A percentile compares a stretch with the other conserved stretches of the same genome.
Evolutionary conservation across 1,140 invertebrate species (phyloP).

Genomic region (Pseudomyrmex pallidus): DNA sequence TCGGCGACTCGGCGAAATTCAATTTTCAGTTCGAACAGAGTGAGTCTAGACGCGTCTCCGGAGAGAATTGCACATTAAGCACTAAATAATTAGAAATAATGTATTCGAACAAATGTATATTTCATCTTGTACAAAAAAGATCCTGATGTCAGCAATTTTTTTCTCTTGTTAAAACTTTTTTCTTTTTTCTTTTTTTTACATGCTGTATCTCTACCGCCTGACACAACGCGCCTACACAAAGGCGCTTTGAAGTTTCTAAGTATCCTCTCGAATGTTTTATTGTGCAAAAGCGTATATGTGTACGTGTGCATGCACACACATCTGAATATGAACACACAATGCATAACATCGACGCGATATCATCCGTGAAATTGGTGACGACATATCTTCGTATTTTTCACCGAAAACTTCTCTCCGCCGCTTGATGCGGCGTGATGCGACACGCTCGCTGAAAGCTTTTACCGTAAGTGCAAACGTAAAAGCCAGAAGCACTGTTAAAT

Average conservation of each 20-base stretch:
- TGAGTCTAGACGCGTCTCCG: too few species aligned
- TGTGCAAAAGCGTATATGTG: neutral
- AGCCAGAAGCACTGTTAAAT: neutral
- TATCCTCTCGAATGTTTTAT: neutral
- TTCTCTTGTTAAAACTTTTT: neutral
- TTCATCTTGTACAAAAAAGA: neutral
- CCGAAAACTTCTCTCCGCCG: neutral
- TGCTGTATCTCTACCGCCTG: too few species aligned
- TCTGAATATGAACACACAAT: slow-evolving; percentile 3
- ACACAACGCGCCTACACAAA: too few species aligned
- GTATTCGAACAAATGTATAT: too few species aligned
- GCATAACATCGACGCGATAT: neutral
- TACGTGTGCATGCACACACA: too few species aligned
- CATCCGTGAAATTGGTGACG: slow-evolving; percentile 14
- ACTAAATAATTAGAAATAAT: too few species aligned
- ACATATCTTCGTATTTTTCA: slow-evolving; percentile 24
- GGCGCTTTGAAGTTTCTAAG: neutral
- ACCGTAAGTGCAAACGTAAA: slow-evolving; percentile 35
- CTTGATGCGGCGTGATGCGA: neutral
- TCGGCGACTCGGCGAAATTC: slow-evolving; percentile 28
- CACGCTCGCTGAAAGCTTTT: slow-evolving; percentile 21
- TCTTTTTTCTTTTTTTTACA: too few species aligned
- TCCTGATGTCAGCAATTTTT: neutral
- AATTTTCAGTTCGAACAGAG: slow-evolving; percentile 4
- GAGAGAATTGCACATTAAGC: too few species aligned